Base-by-base conservation (phyloP, 1,140 invertebrate species). In the Formica exsecta region DNA sequence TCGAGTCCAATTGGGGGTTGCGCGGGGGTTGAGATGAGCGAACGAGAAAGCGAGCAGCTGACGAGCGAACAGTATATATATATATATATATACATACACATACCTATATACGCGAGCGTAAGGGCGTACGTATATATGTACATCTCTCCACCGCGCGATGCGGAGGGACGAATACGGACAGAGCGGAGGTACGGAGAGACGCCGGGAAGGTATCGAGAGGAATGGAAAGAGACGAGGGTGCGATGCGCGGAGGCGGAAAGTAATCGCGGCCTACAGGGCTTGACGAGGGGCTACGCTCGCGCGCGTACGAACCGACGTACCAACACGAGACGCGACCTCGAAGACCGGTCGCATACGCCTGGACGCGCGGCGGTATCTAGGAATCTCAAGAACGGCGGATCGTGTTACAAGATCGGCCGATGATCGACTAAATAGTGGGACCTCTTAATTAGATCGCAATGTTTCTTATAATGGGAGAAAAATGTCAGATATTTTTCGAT, bases 211-310 rank as follows among this genome's bases (percentile, higher is more conserved):
- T 77, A 81, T 75, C 85, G 85, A 80, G 89, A 89, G 89, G 89
- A 86, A 88, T 90, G 90, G 87, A 91, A 90, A 88, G 86, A 87
- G 87, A 89, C 92, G 93, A 93, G 94, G 95, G 94, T 95, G 94
- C 93, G 92, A 91, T 95, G 93, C 94, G 94, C 91, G 92, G 94
- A 95, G 94, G 94, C 93, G 95, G 94, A 95, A 95, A 94, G 93
- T 95, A 95, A 95, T 95, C 93, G 94, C 91, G 89, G 90, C 92
- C 89, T 89, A 91, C 90, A 92, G 91, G 73, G 77, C 38, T 75
- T 80, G 86, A 87, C 93, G 92, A 93, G 92, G 92, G 93, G 90
- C 86, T 89, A 75, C 86, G 64, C 74, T 59, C 79, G 74, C 81
- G 59, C 84, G 61, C 86, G 62, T 88, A 75, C 62, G 85, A 61